phyloP scores from a whole-genome alignment of 2,888 invertebrate genomes.

The Belgica antarctica region DNA sequence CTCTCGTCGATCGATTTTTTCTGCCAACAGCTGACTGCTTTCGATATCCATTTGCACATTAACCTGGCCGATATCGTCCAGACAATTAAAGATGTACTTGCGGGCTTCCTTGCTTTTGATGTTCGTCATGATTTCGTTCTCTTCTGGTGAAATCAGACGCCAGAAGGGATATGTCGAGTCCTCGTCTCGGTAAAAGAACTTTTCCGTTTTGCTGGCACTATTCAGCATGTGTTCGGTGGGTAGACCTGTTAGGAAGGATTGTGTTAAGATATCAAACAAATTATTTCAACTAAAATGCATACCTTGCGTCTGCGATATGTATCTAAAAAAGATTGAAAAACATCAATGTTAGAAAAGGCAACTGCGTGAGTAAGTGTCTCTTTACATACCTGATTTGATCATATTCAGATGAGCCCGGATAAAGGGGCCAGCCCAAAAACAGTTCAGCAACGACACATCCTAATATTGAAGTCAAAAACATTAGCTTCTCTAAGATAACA shows the following conservation, averaged over 20 bases:
- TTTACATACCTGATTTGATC: conserved; percentile 84
- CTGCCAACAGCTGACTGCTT: conserved; percentile 92
- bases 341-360: neutral
- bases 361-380: conserved; percentile 62
- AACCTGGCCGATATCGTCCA: conserved; percentile 97
- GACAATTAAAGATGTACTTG: conserved; percentile 98
- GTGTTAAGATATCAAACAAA: too few species aligned
- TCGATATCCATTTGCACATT: conserved; percentile 97
- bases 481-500: too few species aligned
- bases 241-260: too few species aligned
- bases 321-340: conserved; percentile 51
- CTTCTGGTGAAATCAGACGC: conserved; percentile 92
- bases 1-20: conserved; percentile 94
- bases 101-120: conserved; percentile 99
- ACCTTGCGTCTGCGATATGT: conserved; percentile 96
- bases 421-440: conserved; percentile 98
- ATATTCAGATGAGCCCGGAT: conserved; percentile 98
- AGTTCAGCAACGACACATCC: conserved; percentile 99
- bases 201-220: conserved; percentile 95
- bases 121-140: conserved; percentile 95
- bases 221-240: conserved; percentile 97
- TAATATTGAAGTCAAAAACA: too few species aligned
- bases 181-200: conserved; percentile 96
- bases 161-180: conserved; percentile 87
- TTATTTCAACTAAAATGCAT: too few species aligned